Base-by-base conservation (phyloP, 2,797 vertebrate species). In the Melopsittacus undulatus region DNA sequence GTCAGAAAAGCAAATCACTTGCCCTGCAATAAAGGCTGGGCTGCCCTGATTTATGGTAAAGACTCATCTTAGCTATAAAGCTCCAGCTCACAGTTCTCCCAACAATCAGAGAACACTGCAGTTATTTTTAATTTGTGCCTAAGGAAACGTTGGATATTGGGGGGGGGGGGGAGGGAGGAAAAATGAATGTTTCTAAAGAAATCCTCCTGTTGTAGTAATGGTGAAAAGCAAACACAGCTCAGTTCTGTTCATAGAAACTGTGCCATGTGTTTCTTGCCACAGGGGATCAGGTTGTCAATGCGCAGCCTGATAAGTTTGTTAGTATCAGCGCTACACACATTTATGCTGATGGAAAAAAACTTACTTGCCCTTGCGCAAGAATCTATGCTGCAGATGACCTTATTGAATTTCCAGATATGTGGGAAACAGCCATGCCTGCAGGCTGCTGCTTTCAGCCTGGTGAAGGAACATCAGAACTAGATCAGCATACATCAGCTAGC, bases 91-190 rank as follows among this genome's bases (percentile, higher is more conserved):
- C 81, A 69, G 34, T 77, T 80, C 59, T 75, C 72, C 51, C 29
- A 72, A 64, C 63, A 76, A 89, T 70, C 73, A 89, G 84, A 69
- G 51, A 83, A 81, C 45, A 19, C 24, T 66, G 69, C 15, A 40
- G 34, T 66, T 81, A 69, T 90, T 95, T 89, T 90, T 72, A 83
- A 83, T 91, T 89, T 83, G 21, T 80, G 62, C 42, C 78, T 75
- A 72, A 49, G 38, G 66, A 83, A 64, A 67, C n/a, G 52, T 56
- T 87, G 56, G 56, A 36, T 59, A 36, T 59, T 11, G 4, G 7
- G 6, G 4, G 43, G 43, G 40, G 40, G 13, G 4, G 5, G 9
- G 3, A 27, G 56, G 15, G 43, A 29, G 20, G 38, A n/a, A 52
- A 90, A 86, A 78, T 6, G 69, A 92, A 48, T 66, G 46, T 79